Evolutionary conservation across 2,113 vertebrate genomes (phyloP).

Genomic region (Sebastes fasciatus): DNA sequence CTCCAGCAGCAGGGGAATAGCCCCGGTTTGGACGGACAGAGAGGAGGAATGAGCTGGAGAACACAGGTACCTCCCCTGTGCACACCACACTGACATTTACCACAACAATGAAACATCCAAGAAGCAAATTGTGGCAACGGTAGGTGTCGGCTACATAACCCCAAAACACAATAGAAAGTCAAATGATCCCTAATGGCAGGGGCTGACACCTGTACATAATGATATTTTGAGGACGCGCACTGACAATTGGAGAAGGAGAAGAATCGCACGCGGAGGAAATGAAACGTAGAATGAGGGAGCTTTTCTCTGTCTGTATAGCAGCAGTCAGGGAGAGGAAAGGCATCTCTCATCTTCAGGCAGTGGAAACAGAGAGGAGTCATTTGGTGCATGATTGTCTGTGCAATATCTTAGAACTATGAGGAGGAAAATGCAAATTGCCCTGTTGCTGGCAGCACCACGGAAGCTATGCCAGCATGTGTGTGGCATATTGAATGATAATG

Average conservation of each 20-base stretch:
- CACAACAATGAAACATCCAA: slow-evolving; percentile 45
- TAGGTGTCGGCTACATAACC: slow-evolving; percentile 28
- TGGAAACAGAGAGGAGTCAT: slow-evolving; percentile 11
- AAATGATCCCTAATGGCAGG: slow-evolving; percentile 41
- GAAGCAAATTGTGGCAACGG: slow-evolving; percentile 16
- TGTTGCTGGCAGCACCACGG: slow-evolving; percentile 33
- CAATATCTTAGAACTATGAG: slow-evolving; percentile 24
- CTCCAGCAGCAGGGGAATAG: slow-evolving; percentile 9
- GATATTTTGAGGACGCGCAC: slow-evolving; percentile 1
- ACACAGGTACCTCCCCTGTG: slow-evolving; percentile 11
- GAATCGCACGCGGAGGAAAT: slow-evolving; percentile 15
- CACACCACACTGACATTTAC: slow-evolving; percentile 37
- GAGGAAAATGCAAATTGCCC: slow-evolving; percentile 62
- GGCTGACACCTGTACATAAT: slow-evolving; percentile 46
- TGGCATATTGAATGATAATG: slow-evolving; percentile 68
- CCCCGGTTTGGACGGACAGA: neutral
- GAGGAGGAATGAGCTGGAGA: slow-evolving; percentile 19
- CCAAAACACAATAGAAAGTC: slow-evolving; percentile 41
- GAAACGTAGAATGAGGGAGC: slow-evolving; percentile 19
- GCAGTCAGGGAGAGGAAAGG: slow-evolving; percentile 4
- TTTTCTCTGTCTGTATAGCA: slow-evolving; percentile 7
- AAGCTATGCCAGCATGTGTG: slow-evolving; percentile 57
- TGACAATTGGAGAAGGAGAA: slow-evolving; percentile 12
- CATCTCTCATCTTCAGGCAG: slow-evolving; percentile 15
- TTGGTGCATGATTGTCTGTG: slow-evolving; percentile 55